Evolutionary conservation across 2,888 invertebrate species (phyloP), one percentile per base, ranked within the genome.

Genomic region (Ophonus ardosiacus): DNA sequence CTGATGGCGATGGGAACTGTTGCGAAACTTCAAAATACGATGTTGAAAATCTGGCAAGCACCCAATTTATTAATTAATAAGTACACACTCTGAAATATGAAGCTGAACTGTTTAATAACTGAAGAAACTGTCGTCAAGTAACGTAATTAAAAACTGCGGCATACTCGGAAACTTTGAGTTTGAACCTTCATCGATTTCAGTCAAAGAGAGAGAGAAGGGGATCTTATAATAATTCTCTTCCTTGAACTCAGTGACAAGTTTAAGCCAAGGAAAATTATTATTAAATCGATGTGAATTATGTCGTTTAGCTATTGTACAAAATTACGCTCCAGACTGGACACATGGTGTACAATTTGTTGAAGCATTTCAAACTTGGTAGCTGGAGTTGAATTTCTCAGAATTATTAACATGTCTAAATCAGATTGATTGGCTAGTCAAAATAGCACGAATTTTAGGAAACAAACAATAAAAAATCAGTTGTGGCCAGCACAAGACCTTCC

Each of bases 61-160:
- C 59, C 80, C 80, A 80, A 80, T 80, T 80, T 80, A 80, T 80
- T 80, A 80, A 80, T 80, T 80, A 80, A 80, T 80, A 80, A 80
- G 61, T 61, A 80, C 59, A 59, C 61, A 80, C 80, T 61, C 61
- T 31, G 38, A 80, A 80, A 61, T 80, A 80, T 61, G 80, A 79
- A 79, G 59, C 79, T 57, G 79, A 80, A 80, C 80, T 61, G 80
- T 61, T 80, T 80, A 80, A 80, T 80, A 61, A 61, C 80, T 80
- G 80, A 80, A 61, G 61, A 78, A 80, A 61, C 80, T 80, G 80
- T 80, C 80, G 59, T 80, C 80, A 17, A 61, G 38, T 80, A 80
- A 80, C 80, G 61, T 80, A 80, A 80, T 80, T 80, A 80, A 80
- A 80, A 80, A 80, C 38, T 80, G 80, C 17, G 59, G 59, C 78